These are phyloP conservation scores for Cossypha polioptera DNA, from an alignment of 2,797 vertebrate genomes.

Conservation along the genomic window DNA sequence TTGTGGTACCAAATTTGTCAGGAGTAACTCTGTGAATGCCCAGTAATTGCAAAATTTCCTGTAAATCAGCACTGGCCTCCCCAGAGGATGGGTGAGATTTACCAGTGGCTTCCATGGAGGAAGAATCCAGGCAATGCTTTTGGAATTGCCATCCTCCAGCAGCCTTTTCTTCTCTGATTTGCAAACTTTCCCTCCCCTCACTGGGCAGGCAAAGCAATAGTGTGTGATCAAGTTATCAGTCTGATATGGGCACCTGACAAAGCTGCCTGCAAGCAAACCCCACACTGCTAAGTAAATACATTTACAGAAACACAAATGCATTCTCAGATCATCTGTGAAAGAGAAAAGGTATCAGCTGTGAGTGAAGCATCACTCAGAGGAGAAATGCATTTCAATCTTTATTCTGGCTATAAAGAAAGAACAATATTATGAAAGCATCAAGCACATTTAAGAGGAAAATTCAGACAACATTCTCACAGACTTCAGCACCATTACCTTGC, in stretches of 20 bases:
- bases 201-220: neutral
- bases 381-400: neutral
- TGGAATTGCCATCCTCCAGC: neutral
- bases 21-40: neutral
- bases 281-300: slow-evolving; percentile 9
- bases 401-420: neutral
- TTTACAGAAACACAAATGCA: neutral
- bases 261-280: slow-evolving; percentile 1
- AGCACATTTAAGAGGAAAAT: neutral
- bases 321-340: neutral
- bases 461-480: neutral
- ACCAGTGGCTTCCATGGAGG: neutral
- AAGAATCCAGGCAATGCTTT: neutral
- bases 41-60: neutral
- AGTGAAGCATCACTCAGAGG: neutral
- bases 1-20: neutral
- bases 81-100: neutral
- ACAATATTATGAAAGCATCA: neutral
- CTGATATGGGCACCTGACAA: neutral
- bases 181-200: neutral
- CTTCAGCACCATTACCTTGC: neutral
- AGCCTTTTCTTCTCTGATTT: neutral
- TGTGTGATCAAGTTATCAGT: neutral
- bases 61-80: neutral
- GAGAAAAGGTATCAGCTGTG: neutral